Evolutionary conservation across 53 echinoderm and acorn worm genomes (phyloP).

Genomic region (Holothuria scabra): DNA sequence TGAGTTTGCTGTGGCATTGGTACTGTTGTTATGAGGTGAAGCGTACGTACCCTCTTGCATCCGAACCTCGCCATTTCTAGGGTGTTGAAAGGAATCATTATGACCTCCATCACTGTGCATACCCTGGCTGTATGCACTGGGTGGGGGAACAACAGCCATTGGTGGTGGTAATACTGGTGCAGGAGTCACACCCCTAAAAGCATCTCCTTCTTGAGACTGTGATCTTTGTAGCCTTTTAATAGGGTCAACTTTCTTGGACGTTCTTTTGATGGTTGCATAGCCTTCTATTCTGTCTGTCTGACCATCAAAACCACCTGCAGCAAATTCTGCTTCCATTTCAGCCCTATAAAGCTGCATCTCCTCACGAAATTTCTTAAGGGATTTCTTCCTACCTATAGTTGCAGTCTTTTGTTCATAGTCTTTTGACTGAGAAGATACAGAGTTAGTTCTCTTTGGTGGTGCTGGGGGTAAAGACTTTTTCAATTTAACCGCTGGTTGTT

Average conservation of each 20-base stretch:
- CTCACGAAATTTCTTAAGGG: constrained; percentile 90
- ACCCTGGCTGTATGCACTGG: not conserved
- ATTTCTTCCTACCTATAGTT: constrained; percentile 95
- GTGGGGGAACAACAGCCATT: constrained; percentile 46
- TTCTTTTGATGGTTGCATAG: constrained; percentile 91
- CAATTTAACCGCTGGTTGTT: constrained; percentile 62
- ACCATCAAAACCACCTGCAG: constrained; percentile 61
- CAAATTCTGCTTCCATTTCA: constrained; percentile 60
- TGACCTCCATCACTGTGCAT: not conserved
- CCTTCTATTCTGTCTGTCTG: constrained; percentile 82
- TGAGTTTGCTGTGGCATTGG: too few relatives aligned
- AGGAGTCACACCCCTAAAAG: constrained; percentile 60
- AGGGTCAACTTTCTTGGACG: constrained; percentile 74
- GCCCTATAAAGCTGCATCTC: constrained; percentile 63
- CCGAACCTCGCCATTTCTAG: too few relatives aligned
- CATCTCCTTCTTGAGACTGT: constrained; percentile 72
- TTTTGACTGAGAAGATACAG: constrained; percentile 59
- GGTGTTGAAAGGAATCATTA: not conserved
- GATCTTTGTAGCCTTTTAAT: constrained; percentile 58
- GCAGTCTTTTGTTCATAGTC: constrained; percentile 86
- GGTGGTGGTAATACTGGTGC: constrained; percentile 48
- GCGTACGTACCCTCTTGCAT: too few relatives aligned
- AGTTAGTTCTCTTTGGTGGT: constrained; percentile 83
- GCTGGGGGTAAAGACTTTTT: constrained; percentile 80
- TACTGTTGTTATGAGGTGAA: too few relatives aligned